Evolutionary conservation across 2,113 vertebrate genomes (phyloP).

Genomic region (Cyanistes caeruleus): DNA sequence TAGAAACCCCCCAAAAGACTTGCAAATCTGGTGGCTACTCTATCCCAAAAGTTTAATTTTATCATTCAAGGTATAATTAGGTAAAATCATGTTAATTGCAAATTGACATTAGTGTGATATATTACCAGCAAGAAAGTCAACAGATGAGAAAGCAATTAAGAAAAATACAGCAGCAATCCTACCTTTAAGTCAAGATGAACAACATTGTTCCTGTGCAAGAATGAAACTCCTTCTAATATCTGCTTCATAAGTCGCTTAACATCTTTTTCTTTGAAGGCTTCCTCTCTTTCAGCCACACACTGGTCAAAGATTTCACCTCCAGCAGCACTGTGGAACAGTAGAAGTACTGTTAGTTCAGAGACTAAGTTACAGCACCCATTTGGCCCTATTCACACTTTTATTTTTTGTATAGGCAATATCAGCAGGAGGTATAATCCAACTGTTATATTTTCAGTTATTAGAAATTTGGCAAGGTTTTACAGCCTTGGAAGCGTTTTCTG

Average conservation of each 20-base stretch:
- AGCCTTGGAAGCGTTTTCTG: neutral
- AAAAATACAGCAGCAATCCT: neutral
- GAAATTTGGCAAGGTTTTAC: neutral
- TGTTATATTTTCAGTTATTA: neutral
- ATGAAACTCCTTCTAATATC: slow-evolving; percentile 89
- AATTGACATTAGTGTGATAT: neutral
- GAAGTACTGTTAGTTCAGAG: neutral
- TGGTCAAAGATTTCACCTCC: slow-evolving; percentile 96
- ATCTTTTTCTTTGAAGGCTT: slow-evolving; percentile 93
- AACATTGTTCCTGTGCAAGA: slow-evolving; percentile 87
- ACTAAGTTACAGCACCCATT: neutral
- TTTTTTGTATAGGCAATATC: neutral
- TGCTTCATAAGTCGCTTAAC: slow-evolving; percentile 90
- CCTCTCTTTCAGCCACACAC: slow-evolving; percentile 90
- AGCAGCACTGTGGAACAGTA: slow-evolving; percentile 81
- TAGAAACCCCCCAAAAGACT: neutral
- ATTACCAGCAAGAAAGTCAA: neutral
- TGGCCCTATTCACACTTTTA: neutral
- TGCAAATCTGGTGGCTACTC: neutral
- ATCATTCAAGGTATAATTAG: neutral
- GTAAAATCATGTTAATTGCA: neutral
- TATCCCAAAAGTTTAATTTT: neutral
- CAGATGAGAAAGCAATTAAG: neutral
- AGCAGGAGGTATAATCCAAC: neutral
- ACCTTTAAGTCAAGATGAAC: slow-evolving; percentile 96